Conservation (phyloP, 2,113 vertebrate genomes). For the Otus sunia region DNA sequence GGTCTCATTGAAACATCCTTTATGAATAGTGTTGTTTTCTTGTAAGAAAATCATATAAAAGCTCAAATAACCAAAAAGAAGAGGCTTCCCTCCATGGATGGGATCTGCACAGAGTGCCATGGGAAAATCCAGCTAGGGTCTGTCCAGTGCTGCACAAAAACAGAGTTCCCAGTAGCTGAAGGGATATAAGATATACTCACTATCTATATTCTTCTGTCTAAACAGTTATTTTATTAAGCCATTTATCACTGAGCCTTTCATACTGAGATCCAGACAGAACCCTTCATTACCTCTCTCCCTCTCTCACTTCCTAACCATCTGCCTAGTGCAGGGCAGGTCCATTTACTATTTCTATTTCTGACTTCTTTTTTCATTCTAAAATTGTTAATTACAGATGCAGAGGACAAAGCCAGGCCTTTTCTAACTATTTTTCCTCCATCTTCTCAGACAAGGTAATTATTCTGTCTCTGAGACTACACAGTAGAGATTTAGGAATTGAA, state of each 20-base stretch:
- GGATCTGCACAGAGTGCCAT: background rate
- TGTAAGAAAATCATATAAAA: background rate
- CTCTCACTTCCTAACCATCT: background rate
- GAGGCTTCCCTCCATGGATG: background rate
- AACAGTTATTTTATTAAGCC: background rate
- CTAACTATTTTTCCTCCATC: background rate
- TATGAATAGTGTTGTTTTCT: background rate
- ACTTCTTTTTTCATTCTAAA: background rate
- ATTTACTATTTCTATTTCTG: background rate
- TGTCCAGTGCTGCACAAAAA: background rate
- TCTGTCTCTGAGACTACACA: background rate
- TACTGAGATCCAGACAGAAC: background rate
- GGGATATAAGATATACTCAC: background rate
- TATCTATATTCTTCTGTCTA: background rate
- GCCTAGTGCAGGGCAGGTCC: background rate
- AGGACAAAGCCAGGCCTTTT: background rate
- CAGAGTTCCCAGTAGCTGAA: background rate
- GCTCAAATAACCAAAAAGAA: background rate
- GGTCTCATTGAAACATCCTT: background rate
- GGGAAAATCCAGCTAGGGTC: background rate
- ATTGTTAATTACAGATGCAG: background rate
- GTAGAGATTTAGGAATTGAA: background rate
- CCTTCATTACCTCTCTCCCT: background rate
- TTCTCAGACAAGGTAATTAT: background rate
- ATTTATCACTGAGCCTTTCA: background rate